phyloP scores from a whole-genome alignment of 2,113 vertebrate genomes.

The Macquaria ambigua region DNA sequence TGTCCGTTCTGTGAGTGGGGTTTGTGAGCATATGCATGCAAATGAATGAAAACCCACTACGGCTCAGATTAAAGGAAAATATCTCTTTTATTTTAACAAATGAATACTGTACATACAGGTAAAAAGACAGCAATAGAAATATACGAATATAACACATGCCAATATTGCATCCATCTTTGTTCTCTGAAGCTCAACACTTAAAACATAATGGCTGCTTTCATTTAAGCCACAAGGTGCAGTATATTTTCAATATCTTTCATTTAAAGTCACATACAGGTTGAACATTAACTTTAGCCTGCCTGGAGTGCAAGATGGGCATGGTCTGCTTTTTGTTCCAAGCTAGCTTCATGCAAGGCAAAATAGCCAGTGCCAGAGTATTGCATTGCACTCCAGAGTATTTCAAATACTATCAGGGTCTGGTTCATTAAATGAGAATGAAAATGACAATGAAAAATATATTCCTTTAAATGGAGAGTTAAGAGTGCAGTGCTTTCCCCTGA shows the following conservation, averaged over 20 bases:
- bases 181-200: constrained; percentile 52
- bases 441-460: constrained; percentile 23
- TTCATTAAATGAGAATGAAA: constrained; percentile 36
- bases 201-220: constrained; percentile 52
- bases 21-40: constrained; percentile 2
- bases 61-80: constrained; percentile 74
- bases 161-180: constrained; percentile 56
- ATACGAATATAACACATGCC: constrained; percentile 61
- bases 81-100: constrained; percentile 77
- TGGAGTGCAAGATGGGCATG: constrained; percentile 54
- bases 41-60: constrained; percentile 59
- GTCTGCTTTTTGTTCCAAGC: constrained; percentile 35
- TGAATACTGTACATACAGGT: constrained; percentile 76
- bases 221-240: constrained; percentile 61
- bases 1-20: constrained; percentile 17
- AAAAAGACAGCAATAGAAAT: constrained; percentile 78
- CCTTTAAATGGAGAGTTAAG: constrained; percentile 42
- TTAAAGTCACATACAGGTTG: constrained; percentile 22
- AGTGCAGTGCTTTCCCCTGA: constrained; percentile 53
- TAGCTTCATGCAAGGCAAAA: constrained; percentile 49
- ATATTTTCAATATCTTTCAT: constrained; percentile 23
- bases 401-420: constrained; percentile 30
- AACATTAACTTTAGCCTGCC: constrained; percentile 32
- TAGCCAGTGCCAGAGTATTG: constrained; percentile 24
- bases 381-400: constrained; percentile 27